Evolutionary conservation across 2,888 invertebrate species (phyloP).

Genomic region (Drosophila neonasuta): DNA sequence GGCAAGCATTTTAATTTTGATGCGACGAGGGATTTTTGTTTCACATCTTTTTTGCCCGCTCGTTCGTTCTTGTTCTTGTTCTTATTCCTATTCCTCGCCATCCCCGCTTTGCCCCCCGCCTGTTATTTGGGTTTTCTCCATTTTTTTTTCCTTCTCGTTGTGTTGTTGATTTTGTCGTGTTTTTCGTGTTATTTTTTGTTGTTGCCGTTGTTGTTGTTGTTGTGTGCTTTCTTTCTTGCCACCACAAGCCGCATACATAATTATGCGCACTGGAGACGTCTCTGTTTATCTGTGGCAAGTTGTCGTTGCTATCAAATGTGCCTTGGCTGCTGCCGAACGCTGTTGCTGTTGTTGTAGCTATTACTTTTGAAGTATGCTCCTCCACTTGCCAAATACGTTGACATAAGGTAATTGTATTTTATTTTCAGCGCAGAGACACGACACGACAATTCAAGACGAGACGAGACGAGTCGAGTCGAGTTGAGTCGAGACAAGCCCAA

Average conservation of each 20-base stretch:
- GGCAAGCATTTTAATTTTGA: slow-evolving; percentile 76
- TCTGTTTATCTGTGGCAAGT: slow-evolving; percentile 57
- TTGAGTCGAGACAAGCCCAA: not conserved
- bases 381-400: slow-evolving; percentile 62
- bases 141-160: slow-evolving; percentile 15
- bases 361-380: slow-evolving; percentile 54
- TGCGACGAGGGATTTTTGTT: slow-evolving; percentile 66
- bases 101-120: not conserved
- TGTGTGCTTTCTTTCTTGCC: slow-evolving; percentile 32
- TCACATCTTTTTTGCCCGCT: slow-evolving; percentile 40
- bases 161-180: slow-evolving; percentile 25
- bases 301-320: slow-evolving; percentile 45
- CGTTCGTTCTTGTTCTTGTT: slow-evolving; percentile 2
- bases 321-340: slow-evolving; percentile 8
- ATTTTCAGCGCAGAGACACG: slow-evolving; percentile 36
- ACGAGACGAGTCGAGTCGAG: not conserved
- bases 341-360: slow-evolving; percentile 19
- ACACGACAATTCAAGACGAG: slow-evolving; percentile 2
- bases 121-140: slow-evolving; percentile 32
- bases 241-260: slow-evolving; percentile 63
- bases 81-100: not conserved
- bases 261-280: slow-evolving; percentile 62
- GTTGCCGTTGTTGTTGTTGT: slow-evolving; percentile 18
- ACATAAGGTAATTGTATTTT: slow-evolving; percentile 74
- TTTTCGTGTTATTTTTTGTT: slow-evolving; percentile 25